Evolutionary conservation across 2,888 invertebrate genomes (phyloP).

Genomic region (Cecidostiba fungosa): DNA sequence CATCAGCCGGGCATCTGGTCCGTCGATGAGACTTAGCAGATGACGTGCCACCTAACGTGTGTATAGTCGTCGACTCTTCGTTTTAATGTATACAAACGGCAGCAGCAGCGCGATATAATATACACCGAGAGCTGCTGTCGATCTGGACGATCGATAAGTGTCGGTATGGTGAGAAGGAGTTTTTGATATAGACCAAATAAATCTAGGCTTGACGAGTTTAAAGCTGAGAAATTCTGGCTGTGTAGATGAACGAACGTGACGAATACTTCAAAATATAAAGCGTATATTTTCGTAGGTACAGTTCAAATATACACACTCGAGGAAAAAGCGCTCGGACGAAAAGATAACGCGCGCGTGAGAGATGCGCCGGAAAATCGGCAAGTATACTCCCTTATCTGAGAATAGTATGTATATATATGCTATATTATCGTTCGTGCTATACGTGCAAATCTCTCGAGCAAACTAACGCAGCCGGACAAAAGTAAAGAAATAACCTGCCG

Average conservation of each 20-base stretch:
- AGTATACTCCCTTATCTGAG: background rate
- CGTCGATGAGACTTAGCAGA: conserved; percentile 74
- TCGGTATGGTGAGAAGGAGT: too few species aligned
- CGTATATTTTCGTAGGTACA: background rate
- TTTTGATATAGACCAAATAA: too few species aligned
- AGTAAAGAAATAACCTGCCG: background rate
- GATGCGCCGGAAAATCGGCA: background rate
- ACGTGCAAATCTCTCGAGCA: background rate
- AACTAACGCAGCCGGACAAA: background rate
- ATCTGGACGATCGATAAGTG: too few species aligned
- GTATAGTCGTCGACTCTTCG: background rate
- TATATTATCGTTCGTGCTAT: background rate
- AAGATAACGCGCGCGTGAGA: background rate
- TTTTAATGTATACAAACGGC: background rate
- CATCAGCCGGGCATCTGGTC: conserved; percentile 71
- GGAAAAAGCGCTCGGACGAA: background rate
- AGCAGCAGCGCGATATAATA: background rate
- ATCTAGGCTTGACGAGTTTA: too few species aligned
- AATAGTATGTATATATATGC: too few species aligned
- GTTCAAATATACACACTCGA: background rate
- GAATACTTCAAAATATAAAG: too few species aligned
- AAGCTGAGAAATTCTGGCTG: too few species aligned
- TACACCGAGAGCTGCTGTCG: too few species aligned
- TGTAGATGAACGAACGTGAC: too few species aligned
- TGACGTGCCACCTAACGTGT: conserved; percentile 58